These are phyloP conservation scores for Stylophora pistillata DNA, from an alignment of 64 coral and sea anemone species.

Conservation along the genomic window DNA sequence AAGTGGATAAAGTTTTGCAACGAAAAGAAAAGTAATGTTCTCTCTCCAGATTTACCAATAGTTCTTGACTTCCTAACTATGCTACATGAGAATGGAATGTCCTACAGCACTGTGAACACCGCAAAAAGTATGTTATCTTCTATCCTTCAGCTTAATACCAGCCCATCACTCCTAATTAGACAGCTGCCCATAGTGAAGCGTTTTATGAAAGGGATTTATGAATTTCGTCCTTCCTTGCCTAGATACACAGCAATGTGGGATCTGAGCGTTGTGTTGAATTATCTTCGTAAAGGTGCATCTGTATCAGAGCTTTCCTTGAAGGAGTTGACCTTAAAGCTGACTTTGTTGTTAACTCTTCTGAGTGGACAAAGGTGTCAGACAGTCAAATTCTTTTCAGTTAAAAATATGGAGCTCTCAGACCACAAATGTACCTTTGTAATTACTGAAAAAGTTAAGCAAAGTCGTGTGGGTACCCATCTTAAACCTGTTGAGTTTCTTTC, in stretches of 20 bases:
- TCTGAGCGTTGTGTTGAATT: slow-evolving; percentile 35
- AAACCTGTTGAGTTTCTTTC: too few species aligned
- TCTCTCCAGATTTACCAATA: too few species aligned
- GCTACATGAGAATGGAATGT: slow-evolving; percentile 31
- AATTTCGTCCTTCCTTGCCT: slow-evolving; percentile 25
- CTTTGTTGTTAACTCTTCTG: slow-evolving; percentile 4
- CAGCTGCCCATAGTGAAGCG: slow-evolving; percentile 52
- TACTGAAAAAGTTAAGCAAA: slow-evolving; percentile 53
- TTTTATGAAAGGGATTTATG: slow-evolving; percentile 67
- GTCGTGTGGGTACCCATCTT: slow-evolving; percentile 30
- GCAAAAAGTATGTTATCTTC: slow-evolving; percentile 32
- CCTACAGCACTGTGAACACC: slow-evolving; percentile 56
- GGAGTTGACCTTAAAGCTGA: slow-evolving; percentile 35
- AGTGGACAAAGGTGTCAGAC: slow-evolving; percentile 45
- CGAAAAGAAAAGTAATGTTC: slow-evolving; percentile 9
- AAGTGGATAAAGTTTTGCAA: slow-evolving; percentile 39
- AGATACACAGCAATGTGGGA: slow-evolving; percentile 45
- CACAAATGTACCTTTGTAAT: slow-evolving; percentile 26
- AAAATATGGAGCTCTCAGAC: slow-evolving; percentile 24
- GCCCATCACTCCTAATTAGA: slow-evolving; percentile 2
- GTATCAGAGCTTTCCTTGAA: neutral
- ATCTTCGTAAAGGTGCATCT: neutral
- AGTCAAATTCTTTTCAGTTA: slow-evolving; percentile 7
- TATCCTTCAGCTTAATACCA: slow-evolving; percentile 15
- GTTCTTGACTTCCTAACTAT: slow-evolving; percentile 35